A percentile compares a stretch with the other conserved stretches of the same genome.
These are phyloP conservation scores for Cerastis rubricosa DNA, from an alignment of 2,888 invertebrate genomes.

Conservation along the genomic window DNA sequence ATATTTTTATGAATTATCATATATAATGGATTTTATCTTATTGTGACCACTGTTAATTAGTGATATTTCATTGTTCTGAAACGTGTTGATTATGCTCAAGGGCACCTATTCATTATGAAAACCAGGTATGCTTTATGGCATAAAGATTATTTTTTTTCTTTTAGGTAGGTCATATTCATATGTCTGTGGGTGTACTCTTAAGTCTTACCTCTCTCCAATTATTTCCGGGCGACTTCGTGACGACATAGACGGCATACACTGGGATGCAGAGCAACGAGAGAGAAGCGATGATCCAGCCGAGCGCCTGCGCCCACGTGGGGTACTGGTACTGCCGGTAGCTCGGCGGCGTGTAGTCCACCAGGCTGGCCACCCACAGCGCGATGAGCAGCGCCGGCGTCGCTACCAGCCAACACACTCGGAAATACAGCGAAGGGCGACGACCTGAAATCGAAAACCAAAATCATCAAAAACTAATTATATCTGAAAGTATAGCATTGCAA, in stretches of 20 bases:
- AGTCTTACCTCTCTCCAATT: slow-evolving; percentile 92
- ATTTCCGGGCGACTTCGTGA: slow-evolving; percentile 93
- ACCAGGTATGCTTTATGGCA: not conserved
- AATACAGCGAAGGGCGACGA: slow-evolving; percentile 94
- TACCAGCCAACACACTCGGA: slow-evolving; percentile 96
- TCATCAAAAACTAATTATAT: not conserved
- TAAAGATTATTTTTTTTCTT: not conserved
- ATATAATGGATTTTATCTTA: slow-evolving; percentile 21
- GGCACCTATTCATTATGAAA: slow-evolving; percentile 16
- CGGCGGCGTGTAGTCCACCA: slow-evolving; percentile 96
- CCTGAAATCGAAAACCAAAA: slow-evolving; percentile 74
- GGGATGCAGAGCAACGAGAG: slow-evolving; percentile 96
- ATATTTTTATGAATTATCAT: slow-evolving; percentile 19
- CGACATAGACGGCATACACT: slow-evolving; percentile 93
- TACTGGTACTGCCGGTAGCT: slow-evolving; percentile 96
- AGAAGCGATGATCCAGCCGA: slow-evolving; percentile 97
- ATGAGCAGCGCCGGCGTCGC: slow-evolving; percentile 95
- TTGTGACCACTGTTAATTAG: slow-evolving; percentile 12
- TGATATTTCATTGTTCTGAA: slow-evolving; percentile 19
- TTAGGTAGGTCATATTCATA: not conserved
- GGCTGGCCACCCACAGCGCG: slow-evolving; percentile 96
- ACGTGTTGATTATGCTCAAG: slow-evolving; percentile 28
- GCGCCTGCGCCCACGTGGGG: slow-evolving; percentile 95
- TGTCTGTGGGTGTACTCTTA: not conserved
- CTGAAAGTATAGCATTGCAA: not conserved